phyloP scores from a whole-genome alignment of 2,888 invertebrate species.

The Pterostichus niger region DNA sequence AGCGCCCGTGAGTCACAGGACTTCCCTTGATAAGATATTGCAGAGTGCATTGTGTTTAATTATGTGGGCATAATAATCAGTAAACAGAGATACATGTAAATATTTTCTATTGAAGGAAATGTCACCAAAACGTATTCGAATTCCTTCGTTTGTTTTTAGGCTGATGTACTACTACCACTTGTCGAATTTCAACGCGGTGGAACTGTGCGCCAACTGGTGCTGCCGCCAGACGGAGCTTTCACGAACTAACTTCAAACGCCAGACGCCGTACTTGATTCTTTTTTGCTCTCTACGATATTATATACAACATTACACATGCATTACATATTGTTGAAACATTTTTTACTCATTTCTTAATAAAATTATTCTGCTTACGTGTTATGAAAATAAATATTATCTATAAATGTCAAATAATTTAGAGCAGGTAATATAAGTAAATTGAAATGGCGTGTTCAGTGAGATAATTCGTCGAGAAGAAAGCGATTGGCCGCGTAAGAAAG shows the following conservation, averaged over 20 bases:
- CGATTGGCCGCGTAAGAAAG: conserved; percentile 27
- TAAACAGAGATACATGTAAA: conserved; percentile 2
- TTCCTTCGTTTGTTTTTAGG: conserved; percentile 38
- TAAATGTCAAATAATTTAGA: too few species aligned
- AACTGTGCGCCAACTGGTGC: conserved; percentile 12
- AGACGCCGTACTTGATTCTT: not conserved
- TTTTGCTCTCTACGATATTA: too few species aligned
- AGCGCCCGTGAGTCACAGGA: conserved; percentile 59
- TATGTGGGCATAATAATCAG: conserved; percentile 16
- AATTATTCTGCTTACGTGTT: too few species aligned
- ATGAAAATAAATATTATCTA: too few species aligned
- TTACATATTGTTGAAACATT: not conserved
- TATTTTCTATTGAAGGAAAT: conserved; percentile 33
- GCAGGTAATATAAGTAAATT: too few species aligned
- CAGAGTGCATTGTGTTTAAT: conserved; percentile 44
- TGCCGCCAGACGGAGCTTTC: conserved; percentile 18
- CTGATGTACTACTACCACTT: conserved; percentile 50
- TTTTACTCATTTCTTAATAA: not conserved
- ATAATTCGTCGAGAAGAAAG: not conserved
- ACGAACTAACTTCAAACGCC: conserved; percentile 32
- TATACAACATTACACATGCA: not conserved
- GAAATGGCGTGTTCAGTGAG: not conserved
- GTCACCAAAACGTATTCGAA: conserved; percentile 16
- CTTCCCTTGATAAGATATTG: conserved; percentile 64
- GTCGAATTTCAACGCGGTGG: conserved; percentile 39